Evolutionary conservation across 2,113 vertebrate genomes (phyloP).

Genomic region (Opisthocomus hoazin): DNA sequence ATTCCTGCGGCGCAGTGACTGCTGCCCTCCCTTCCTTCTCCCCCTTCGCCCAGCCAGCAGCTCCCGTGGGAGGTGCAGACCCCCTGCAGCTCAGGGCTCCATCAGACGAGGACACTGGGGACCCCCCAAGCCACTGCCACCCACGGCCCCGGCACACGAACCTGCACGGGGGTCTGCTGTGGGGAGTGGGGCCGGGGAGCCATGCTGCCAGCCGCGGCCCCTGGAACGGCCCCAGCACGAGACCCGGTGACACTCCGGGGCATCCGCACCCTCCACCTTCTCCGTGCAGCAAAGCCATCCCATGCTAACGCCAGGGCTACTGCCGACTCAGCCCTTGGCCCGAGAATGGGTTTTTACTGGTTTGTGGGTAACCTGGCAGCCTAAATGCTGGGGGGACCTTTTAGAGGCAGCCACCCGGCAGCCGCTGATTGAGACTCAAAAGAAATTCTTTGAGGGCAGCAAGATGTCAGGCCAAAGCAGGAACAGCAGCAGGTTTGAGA

Average conservation of each 20-base stretch:
- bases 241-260: not conserved
- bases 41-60: no score
- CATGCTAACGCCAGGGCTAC: not conserved
- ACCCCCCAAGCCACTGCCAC: fast-evolving
- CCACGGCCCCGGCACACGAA: not conserved
- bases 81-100: not conserved
- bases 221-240: not conserved
- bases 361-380: not conserved
- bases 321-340: fast-evolving
- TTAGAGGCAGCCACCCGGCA: slow-evolving; percentile 22
- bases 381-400: not conserved
- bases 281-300: not conserved
- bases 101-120: fast-evolving
- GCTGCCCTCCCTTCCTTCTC: not conserved
- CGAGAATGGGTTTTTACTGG: not conserved
- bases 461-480: slow-evolving; percentile 60
- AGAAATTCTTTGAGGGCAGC: slow-evolving; percentile 58
- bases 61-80: fast-evolving
- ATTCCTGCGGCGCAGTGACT: fast-evolving
- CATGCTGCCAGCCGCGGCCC: fast-evolving
- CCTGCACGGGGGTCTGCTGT: fast-evolving
- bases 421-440: slow-evolving; percentile 39
- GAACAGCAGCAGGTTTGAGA: slow-evolving; percentile 65
- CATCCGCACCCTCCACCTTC: not conserved
- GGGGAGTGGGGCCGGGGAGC: not conserved